Percentiles rank a stretch among this genome's conserved stretches.
Conservation (phyloP, 2,113 vertebrate genomes). For the Nicator chloris region DNA sequence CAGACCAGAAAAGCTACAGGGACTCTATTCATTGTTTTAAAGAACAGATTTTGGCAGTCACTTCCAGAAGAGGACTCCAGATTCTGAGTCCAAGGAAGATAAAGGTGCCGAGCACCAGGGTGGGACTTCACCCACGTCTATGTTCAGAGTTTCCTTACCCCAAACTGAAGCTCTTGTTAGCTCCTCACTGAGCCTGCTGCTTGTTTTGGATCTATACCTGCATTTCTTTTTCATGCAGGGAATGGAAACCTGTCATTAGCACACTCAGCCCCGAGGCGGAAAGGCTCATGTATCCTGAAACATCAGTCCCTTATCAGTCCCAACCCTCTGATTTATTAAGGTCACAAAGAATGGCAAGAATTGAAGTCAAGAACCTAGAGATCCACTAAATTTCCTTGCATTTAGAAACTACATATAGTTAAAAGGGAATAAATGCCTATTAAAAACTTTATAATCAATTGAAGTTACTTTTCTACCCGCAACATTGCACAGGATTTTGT, state of each 20-base stretch:
- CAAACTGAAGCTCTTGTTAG: not conserved
- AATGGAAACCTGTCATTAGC: not conserved
- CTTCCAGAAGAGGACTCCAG: not conserved
- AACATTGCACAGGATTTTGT: not conserved
- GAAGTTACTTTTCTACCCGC: not conserved
- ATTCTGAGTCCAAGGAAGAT: not conserved
- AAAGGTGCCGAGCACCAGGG: not conserved
- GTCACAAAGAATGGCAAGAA: not conserved
- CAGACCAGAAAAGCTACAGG: not conserved
- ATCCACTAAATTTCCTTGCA: not conserved
- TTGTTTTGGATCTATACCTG: not conserved
- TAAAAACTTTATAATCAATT: not conserved
- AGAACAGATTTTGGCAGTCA: not conserved
- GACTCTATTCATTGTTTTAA: slow-evolving; percentile 40
- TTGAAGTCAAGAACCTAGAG: not conserved
- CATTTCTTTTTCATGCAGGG: not conserved
- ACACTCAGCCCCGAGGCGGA: not conserved
- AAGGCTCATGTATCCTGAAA: not conserved
- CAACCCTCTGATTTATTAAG: not conserved
- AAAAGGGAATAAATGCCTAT: not conserved
- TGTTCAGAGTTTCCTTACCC: not conserved
- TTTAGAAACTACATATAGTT: not conserved
- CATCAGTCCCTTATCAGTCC: not conserved
- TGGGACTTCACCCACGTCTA: not conserved
- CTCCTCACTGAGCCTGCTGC: not conserved